Evolutionary conservation across 2,113 vertebrate genomes (phyloP).

Genomic region (Gobiocypris rarus): DNA sequence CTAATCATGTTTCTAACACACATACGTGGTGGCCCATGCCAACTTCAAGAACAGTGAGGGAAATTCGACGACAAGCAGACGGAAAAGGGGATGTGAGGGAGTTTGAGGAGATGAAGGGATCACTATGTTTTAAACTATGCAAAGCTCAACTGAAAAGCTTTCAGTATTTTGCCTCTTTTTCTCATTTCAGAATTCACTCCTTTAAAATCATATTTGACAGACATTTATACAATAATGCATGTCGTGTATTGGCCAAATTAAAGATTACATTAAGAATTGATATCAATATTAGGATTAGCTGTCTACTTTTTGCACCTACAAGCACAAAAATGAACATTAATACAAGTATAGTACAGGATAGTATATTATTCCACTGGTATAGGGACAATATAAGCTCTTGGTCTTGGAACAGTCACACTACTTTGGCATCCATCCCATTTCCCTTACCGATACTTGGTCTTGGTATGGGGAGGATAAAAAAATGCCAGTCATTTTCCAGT

Average conservation of each 20-base stretch:
- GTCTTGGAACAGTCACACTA: not conserved
- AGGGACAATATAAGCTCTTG: not conserved
- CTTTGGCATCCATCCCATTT: not conserved
- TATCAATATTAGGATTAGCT: not conserved
- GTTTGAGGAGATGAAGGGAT: slow-evolving; percentile 1
- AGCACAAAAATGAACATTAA: not conserved
- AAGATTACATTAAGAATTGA: not conserved
- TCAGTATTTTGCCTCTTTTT: not conserved
- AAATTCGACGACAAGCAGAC: slow-evolving; percentile 28
- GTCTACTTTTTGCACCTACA: not conserved
- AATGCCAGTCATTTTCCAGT: slow-evolving; percentile 12
- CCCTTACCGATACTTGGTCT: not conserved
- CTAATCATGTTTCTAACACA: slow-evolving; percentile 61
- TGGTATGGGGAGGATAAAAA: slow-evolving; percentile 24
- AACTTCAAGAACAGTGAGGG: slow-evolving; percentile 45
- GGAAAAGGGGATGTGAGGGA: slow-evolving; percentile 11
- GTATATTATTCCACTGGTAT: not conserved
- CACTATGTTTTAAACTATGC: slow-evolving; percentile 11
- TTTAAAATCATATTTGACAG: not conserved
- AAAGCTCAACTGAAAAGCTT: slow-evolving; percentile 2
- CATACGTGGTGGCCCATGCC: slow-evolving; percentile 40
- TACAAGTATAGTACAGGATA: not conserved
- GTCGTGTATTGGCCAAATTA: not conserved
- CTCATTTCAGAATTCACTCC: not conserved
- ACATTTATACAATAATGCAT: not conserved